These are phyloP conservation scores for Rhizomys pruinosus DNA, from an alignment of 2,113 vertebrate species.

Conservation along the genomic window DNA sequence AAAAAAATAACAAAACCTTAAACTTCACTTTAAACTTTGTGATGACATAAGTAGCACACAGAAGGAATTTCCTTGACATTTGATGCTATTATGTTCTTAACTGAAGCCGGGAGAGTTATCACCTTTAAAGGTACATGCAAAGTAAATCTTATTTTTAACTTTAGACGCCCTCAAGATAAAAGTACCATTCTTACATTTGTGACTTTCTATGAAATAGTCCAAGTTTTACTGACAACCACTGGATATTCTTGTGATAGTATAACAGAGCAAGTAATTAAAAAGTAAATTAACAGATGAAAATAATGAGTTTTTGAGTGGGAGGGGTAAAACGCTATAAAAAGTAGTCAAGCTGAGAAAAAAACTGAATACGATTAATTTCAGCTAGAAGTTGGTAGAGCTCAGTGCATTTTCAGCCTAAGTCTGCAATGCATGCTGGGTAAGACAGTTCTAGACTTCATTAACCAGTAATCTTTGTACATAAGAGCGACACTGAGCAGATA, in stretches of 20 bases:
- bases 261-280: conserved; percentile 79
- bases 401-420: conserved; percentile 80
- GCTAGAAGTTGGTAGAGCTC: conserved; percentile 64
- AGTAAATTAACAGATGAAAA: conserved; percentile 82
- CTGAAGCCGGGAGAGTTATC: conserved; percentile 66
- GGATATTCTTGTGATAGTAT: conserved; percentile 65
- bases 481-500: conserved; percentile 82
- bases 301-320: conserved; percentile 62
- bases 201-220: conserved; percentile 60
- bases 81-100: conserved; percentile 69
- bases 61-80: conserved; percentile 69
- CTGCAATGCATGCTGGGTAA: conserved; percentile 79
- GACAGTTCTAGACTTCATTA: conserved; percentile 84
- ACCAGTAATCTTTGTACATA: conserved; percentile 84
- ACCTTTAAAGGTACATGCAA: conserved; percentile 70
- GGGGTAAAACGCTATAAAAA: conserved; percentile 69
- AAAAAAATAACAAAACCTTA: conserved; percentile 38
- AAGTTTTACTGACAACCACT: conserved; percentile 45
- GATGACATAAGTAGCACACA: conserved; percentile 59
- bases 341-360: conserved; percentile 79
- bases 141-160: conserved; percentile 77
- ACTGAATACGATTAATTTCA: conserved; percentile 83
- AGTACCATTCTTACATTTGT: conserved; percentile 53
- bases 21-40: conserved; percentile 69
- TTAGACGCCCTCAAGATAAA: conserved; percentile 54